Percentiles rank a stretch among this genome's conserved stretches.
Conservation (phyloP, 2,113 vertebrate species). For the Macroglossus sobrinus region DNA sequence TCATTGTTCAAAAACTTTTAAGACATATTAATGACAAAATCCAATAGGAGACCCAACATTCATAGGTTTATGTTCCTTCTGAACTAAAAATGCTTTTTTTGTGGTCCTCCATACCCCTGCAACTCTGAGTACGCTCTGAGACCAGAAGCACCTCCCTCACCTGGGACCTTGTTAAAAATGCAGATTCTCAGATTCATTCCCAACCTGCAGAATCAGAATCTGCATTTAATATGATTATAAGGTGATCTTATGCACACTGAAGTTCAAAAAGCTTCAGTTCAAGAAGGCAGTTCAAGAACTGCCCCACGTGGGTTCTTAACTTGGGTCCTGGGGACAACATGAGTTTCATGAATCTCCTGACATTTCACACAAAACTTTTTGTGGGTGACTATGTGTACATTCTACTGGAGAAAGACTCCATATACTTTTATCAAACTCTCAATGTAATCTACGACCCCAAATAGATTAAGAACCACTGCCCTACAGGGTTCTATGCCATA, state of each 20-base stretch:
- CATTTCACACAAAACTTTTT: conserved; percentile 19
- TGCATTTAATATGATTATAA: background rate
- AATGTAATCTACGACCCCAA: conserved; percentile 12
- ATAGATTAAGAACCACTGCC: conserved; percentile 24
- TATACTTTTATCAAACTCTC: conserved; percentile 15
- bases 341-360: conserved; percentile 18
- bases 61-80: background rate
- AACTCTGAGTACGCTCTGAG: background rate
- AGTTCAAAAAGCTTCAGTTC: background rate
- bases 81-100: background rate
- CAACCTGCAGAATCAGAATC: background rate
- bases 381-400: background rate
- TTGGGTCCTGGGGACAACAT: background rate
- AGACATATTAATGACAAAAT: background rate
- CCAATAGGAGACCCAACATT: background rate
- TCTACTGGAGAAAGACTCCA: background rate
- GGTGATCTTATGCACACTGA: background rate
- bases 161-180: background rate
- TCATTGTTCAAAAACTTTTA: conserved; percentile 20
- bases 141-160: background rate
- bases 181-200: background rate
- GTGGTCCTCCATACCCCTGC: background rate
- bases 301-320: background rate
- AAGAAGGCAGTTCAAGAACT: background rate
- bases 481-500: conserved; percentile 24